Conservation (phyloP, 2,888 invertebrate genomes). For the Trilocha varians region DNA sequence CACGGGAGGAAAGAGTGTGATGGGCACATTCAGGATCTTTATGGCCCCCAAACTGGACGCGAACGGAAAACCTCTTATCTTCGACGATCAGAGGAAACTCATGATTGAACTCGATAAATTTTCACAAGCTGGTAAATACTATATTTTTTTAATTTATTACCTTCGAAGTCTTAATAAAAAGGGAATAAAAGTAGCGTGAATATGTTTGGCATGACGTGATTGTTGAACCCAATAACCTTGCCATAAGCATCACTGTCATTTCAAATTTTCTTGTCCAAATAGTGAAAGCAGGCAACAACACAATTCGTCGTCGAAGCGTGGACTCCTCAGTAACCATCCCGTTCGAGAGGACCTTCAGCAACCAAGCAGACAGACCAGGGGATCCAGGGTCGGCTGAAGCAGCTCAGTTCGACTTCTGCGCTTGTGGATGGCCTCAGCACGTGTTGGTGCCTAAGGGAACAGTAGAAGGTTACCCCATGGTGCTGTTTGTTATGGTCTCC, state of each 20-base stretch:
- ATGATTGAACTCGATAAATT: conserved; percentile 85
- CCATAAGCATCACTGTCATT: neutral
- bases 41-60: conserved; percentile 79
- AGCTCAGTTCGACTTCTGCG: conserved; percentile 84
- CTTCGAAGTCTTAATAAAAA: no score
- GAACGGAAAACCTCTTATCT: conserved; percentile 13
- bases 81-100: conserved; percentile 71
- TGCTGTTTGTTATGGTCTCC: conserved; percentile 85
- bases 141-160: no score
- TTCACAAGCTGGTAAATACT: conserved; percentile 67
- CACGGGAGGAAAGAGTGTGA: conserved; percentile 45
- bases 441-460: conserved; percentile 84
- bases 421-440: conserved; percentile 91
- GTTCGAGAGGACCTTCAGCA: conserved; percentile 85
- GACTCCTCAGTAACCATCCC: conserved; percentile 88
- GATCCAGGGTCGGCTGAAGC: conserved; percentile 61
- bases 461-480: conserved; percentile 75
- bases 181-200: no score
- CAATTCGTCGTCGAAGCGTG: conserved; percentile 75
- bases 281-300: conserved; percentile 80
- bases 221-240: no score
- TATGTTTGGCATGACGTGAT: no score
- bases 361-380: conserved; percentile 75
- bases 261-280: neutral
- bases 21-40: conserved; percentile 81